Evolutionary conservation across 2,797 vertebrate genomes (phyloP).

Genomic region (Denticeps clupeoides): DNA sequence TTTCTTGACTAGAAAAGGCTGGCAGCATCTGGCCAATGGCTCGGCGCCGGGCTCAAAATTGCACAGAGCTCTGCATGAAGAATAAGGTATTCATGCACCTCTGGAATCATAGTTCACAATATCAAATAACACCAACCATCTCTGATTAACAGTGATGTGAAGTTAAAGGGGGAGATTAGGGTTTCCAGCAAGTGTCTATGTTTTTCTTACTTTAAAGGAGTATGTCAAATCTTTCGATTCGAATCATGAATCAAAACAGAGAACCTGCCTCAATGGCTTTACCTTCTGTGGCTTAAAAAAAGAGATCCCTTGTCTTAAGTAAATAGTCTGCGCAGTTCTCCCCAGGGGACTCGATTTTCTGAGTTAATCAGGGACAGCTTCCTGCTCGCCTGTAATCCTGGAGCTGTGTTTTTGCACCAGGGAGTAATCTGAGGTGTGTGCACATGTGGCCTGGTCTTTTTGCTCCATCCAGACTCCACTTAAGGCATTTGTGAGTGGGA

Average conservation of each 20-base stretch:
- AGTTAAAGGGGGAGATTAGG: too few relatives aligned
- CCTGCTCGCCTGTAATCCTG: conserved; percentile 13
- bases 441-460: conserved; percentile 25
- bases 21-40: too few relatives aligned
- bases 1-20: too few relatives aligned
- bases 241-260: background rate
- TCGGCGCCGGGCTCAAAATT: too few relatives aligned
- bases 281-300: background rate
- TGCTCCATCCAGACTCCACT: conserved; percentile 8
- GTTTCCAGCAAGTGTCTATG: too few relatives aligned
- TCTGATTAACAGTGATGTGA: too few relatives aligned
- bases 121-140: too few relatives aligned
- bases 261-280: background rate
- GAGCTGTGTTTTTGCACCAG: conserved; percentile 12
- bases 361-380: conserved; percentile 14
- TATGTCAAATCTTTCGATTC: background rate
- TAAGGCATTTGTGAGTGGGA: conserved; percentile 21
- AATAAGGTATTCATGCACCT: too few relatives aligned
- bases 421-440: conserved; percentile 28
- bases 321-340: conserved; percentile 7
- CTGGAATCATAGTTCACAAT: too few relatives aligned
- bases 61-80: too few relatives aligned
- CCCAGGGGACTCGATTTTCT: conserved; percentile 7
- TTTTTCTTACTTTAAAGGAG: background rate
- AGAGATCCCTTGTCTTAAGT: conserved; percentile 5